phyloP scores from a whole-genome alignment of 2,797 vertebrate species.

The Gephyroberyx darwinii region DNA sequence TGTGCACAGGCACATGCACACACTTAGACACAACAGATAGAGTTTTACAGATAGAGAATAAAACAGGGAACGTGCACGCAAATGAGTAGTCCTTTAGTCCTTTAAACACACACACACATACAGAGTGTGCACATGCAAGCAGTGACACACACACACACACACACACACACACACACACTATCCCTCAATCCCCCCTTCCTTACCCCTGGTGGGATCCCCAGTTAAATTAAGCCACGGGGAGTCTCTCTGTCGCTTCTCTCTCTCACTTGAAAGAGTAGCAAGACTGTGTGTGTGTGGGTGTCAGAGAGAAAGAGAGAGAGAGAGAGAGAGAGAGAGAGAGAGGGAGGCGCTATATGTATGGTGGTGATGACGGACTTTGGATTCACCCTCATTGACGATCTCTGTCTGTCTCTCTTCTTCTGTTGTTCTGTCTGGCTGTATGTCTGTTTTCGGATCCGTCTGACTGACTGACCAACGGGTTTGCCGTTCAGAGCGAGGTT shows the following conservation, averaged over 20 bases:
- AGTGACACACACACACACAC: constrained; percentile 7
- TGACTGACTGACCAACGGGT: constrained; percentile 6
- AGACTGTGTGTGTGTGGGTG: background rate
- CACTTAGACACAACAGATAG: constrained; percentile 26
- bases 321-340: background rate
- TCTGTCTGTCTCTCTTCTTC: background rate
- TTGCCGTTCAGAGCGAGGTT: constrained; percentile 29
- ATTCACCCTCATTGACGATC: constrained; percentile 18
- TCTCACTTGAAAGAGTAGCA: constrained; percentile 30
- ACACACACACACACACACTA: constrained; percentile 10
- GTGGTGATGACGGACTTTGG: constrained; percentile 6
- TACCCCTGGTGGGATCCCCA: constrained; percentile 20
- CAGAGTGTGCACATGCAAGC: constrained; percentile 1
- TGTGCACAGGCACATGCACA: background rate
- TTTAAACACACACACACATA: constrained; percentile 1
- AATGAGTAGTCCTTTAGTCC: background rate
- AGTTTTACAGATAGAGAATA: too few relatives aligned
- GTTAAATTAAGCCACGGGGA: constrained; percentile 27
- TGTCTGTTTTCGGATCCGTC: constrained; percentile 13
- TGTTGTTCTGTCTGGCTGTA: constrained; percentile 7
- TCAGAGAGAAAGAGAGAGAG: constrained; percentile 18
- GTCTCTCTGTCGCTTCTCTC: constrained; percentile 24
- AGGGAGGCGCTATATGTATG: constrained; percentile 9
- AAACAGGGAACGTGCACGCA: background rate
- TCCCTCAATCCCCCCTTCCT: background rate